Percentiles rank a stretch among this genome's conserved stretches.
These are phyloP conservation scores for Neoaliturus tenellus DNA, from an alignment of 2,888 invertebrate genomes.

Conservation along the genomic window DNA sequence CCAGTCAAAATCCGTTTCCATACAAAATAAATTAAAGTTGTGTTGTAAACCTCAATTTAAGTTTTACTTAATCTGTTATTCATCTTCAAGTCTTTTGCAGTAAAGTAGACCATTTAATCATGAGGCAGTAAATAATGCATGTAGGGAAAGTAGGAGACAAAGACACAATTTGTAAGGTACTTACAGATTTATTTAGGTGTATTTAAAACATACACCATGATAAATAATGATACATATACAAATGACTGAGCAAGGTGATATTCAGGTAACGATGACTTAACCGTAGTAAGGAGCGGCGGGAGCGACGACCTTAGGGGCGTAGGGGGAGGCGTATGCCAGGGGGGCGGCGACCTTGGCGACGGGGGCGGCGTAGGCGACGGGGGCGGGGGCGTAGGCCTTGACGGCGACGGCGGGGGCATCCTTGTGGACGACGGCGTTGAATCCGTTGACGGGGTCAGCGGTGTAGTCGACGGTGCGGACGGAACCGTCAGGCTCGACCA, in stretches of 20 bases:
- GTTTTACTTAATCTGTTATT: too few relatives aligned
- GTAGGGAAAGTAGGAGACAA: too few relatives aligned
- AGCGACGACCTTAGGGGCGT: slow-evolving; percentile 57
- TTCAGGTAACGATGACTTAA: slow-evolving; percentile 53
- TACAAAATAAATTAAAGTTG: too few relatives aligned
- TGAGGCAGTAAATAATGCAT: too few relatives aligned
- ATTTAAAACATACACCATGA: slow-evolving; percentile 57
- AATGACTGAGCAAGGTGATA: slow-evolving; percentile 8
- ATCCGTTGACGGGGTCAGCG: slow-evolving; percentile 68
- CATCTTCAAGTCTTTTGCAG: too few relatives aligned
- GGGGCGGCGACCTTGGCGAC: slow-evolving; percentile 59
- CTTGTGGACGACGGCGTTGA: slow-evolving; percentile 68
- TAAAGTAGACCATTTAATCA: too few relatives aligned
- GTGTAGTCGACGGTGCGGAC: slow-evolving; percentile 64
- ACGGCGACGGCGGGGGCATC: slow-evolving; percentile 59
- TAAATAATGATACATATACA: slow-evolving; percentile 54
- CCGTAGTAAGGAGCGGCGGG: slow-evolving; percentile 61
- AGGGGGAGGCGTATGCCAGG: slow-evolving; percentile 61
- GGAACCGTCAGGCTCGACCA: slow-evolving; percentile 61
- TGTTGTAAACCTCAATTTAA: too few relatives aligned
- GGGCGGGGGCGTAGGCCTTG: slow-evolving; percentile 49
- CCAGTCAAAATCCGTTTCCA: too few relatives aligned
- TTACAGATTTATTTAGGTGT: slow-evolving; percentile 49
- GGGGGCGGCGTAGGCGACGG: slow-evolving; percentile 52
- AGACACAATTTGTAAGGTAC: not conserved